phyloP scores from a whole-genome alignment of 1,140 invertebrate genomes.

The Arion vulgaris region DNA sequence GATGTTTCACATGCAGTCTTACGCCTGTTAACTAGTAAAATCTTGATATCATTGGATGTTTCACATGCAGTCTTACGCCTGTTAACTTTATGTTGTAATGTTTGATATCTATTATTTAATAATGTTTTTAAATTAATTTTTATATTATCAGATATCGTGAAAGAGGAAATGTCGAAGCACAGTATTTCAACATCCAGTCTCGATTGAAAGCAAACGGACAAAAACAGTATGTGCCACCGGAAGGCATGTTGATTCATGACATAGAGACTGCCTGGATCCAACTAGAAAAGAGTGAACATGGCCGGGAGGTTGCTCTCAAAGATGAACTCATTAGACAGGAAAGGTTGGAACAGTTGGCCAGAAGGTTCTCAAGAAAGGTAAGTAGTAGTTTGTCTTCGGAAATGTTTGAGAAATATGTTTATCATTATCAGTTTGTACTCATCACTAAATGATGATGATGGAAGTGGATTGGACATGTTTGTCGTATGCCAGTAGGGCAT shows the following conservation, averaged over 20 bases:
- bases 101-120: too few relatives aligned
- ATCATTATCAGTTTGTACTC: too few relatives aligned
- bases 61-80: too few relatives aligned
- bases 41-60: too few relatives aligned
- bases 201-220: slow-evolving; percentile 94
- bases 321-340: slow-evolving; percentile 94
- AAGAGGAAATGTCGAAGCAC: slow-evolving; percentile 95
- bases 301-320: slow-evolving; percentile 91
- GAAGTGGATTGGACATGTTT: too few relatives aligned
- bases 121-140: too few relatives aligned
- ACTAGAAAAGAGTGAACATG: slow-evolving; percentile 95
- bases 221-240: slow-evolving; percentile 89
- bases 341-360: slow-evolving; percentile 93
- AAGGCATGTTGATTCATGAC: slow-evolving; percentile 88
- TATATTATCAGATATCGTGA: slow-evolving; percentile 85
- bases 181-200: slow-evolving; percentile 97
- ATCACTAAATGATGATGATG: too few relatives aligned
- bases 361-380: slow-evolving; percentile 95
- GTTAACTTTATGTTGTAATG: too few relatives aligned
- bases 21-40: too few relatives aligned
- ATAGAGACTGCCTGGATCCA: slow-evolving; percentile 93
- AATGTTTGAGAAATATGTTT: too few relatives aligned
- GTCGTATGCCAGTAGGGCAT: too few relatives aligned
- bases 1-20: too few relatives aligned
- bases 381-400: not conserved